A percentile compares a stretch with the other conserved stretches of the same genome.
Evolutionary conservation across 2,888 invertebrate species (phyloP).

Genomic region (Epinotia demarniana): DNA sequence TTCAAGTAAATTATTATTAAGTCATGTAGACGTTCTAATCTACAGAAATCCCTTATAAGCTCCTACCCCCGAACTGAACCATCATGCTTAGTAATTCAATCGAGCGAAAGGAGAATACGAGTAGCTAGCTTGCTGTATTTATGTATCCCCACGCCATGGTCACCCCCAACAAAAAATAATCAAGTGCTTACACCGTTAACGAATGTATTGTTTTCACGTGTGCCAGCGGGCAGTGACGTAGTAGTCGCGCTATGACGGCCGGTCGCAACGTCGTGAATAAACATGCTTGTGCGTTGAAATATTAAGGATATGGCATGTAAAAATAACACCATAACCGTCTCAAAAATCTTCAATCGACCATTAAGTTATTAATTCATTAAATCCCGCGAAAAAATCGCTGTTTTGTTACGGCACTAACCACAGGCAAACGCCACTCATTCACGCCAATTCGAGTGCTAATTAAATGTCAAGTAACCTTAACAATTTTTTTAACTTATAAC

Average conservation of each 20-base stretch:
- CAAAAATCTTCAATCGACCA: no score
- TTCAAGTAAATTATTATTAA: no score
- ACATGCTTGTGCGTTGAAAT: constrained; percentile 38
- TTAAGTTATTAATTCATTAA: no score
- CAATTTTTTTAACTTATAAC: no score
- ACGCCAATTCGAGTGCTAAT: no score
- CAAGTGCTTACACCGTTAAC: constrained; percentile 41
- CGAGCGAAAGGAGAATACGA: constrained; percentile 1
- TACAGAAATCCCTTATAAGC: background rate
- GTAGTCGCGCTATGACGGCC: constrained; percentile 57
- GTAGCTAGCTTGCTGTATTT: constrained; percentile 4
- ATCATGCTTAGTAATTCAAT: background rate
- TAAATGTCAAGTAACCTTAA: no score
- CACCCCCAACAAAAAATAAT: constrained; percentile 28
- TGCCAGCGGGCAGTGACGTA: constrained; percentile 57
- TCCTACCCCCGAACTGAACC: background rate
- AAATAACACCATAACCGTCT: background rate
- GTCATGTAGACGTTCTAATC: background rate
- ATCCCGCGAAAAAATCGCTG: no score
- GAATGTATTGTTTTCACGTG: constrained; percentile 40
- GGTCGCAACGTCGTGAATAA: constrained; percentile 50
- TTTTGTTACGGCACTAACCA: no score
- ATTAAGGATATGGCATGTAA: constrained; percentile 46
- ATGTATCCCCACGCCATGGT: constrained; percentile 25
- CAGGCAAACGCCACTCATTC: no score